Evolutionary conservation across 2,888 invertebrate genomes (phyloP), one percentile per base, ranked within the genome.

Genomic region (Drosophila demipolita): DNA sequence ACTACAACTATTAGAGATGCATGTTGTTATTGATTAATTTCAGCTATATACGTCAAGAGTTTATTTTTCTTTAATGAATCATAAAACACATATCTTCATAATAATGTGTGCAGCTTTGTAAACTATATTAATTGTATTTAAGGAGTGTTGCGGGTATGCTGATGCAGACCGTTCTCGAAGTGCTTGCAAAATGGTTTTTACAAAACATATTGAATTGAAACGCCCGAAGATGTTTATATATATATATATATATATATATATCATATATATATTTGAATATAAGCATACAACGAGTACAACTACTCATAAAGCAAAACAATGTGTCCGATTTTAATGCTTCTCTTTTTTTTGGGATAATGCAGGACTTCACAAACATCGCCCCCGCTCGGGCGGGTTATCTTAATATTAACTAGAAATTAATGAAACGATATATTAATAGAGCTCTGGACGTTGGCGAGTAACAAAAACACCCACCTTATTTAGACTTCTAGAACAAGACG

Each of bases 321-420:
- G 8, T 58, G 26, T 48, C 55, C 33, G 33, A 36, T 12, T 36
- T 62, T 29, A 17, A 61, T 17, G 55, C 29, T 50, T 26, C 45
- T 33, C 33, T 23, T 23, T 40, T 35, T 62, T 26, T 23, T 9
- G 35, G 32, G 33, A 26, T 29, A 53, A 36, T 42, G 36, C 29
- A 54, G 59, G 45, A 33, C 50, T 57, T 23, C 79, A 66, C 40
- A 63, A 33, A 42, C 49, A 61, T 12, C 15, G 45, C 23, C 36
- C 26, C 26, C 23, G 57, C 57, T 61, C 35, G n/a, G 17, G 49
- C 60, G 62, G 38, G 26, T 50, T 49, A n/a, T 29, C 76, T 67
- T 80, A 75, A 62, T 62, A 69, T 50, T 67, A 80, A 53, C 78
- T 78, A n/a, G 2, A 54, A 20, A 55, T 57, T 9, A 29, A 35